Evolutionary conservation across 1,140 invertebrate genomes (phyloP).

Genomic region (Drosophila melanica): DNA sequence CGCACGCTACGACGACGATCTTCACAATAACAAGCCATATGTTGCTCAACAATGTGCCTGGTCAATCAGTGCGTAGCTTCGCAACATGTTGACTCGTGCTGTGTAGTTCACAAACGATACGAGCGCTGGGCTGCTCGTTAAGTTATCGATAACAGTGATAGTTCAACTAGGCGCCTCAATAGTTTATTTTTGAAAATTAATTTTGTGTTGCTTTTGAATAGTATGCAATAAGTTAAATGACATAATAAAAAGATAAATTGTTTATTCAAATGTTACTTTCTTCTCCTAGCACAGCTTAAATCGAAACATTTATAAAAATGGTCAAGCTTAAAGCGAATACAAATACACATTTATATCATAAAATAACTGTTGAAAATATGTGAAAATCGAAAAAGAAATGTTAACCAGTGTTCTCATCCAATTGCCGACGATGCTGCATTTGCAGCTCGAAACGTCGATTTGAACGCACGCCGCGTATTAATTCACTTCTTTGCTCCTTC

Average conservation of each 20-base stretch:
- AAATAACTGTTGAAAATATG: constrained; percentile 8
- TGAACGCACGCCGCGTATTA: constrained; percentile 86
- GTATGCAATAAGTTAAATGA: not conserved
- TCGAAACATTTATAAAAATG: not conserved
- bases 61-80: not conserved
- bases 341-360: not conserved
- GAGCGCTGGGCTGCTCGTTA: not conserved
- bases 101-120: not conserved
- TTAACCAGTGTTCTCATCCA: constrained; percentile 42
- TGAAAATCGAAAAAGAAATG: not conserved
- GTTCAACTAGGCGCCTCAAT: not conserved
- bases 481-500: constrained; percentile 43
- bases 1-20: constrained; percentile 42
- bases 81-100: constrained; percentile 20
- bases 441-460: constrained; percentile 88
- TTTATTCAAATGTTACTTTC: too few relatives aligned
- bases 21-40: constrained; percentile 29
- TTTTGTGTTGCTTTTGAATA: too few relatives aligned
- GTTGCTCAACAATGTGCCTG: constrained; percentile 33
- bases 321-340: not conserved
- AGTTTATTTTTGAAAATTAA: not conserved
- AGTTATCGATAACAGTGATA: not conserved
- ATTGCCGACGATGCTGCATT: constrained; percentile 85
- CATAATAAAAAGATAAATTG: not conserved
- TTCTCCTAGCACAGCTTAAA: not conserved